Conservation (phyloP, 1,140 invertebrate genomes). For the Drosophila serrata region DNA sequence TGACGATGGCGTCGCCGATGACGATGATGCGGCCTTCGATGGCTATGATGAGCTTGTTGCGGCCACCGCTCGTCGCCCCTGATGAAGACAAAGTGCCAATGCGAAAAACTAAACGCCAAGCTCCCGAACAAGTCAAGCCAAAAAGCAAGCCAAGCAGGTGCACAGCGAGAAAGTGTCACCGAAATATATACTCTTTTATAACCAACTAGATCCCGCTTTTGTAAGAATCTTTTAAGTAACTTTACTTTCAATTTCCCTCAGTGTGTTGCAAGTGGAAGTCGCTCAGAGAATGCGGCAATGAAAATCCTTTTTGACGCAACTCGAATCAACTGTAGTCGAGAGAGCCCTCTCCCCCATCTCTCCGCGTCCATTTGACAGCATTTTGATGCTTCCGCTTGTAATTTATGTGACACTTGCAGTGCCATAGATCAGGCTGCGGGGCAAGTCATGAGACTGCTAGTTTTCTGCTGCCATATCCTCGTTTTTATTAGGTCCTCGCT, state of each 20-base stretch:
- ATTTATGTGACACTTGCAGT: conserved; percentile 83
- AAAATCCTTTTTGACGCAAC: conserved; percentile 68
- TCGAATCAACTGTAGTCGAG: conserved; percentile 33
- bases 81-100: conserved; percentile 82
- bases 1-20: conserved; percentile 44
- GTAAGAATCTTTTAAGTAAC: not conserved
- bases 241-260: not conserved
- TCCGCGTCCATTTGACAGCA: conserved; percentile 61
- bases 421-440: conserved; percentile 69
- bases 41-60: conserved; percentile 78
- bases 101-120: conserved; percentile 75
- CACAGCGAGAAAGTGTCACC: conserved; percentile 3
- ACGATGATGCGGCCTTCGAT: conserved; percentile 69
- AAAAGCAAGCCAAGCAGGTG: conserved; percentile 28
- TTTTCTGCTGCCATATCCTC: conserved; percentile 47
- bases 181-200: not conserved
- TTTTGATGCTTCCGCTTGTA: conserved; percentile 82
- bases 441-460: conserved; percentile 44
- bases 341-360: not conserved
- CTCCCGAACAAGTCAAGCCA: conserved; percentile 41
- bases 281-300: conserved; percentile 55
- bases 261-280: conserved; percentile 40
- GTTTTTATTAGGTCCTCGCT: conserved; percentile 68
- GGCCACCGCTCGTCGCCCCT: conserved; percentile 51
- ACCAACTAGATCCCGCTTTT: not conserved